Evolutionary conservation across 2,113 vertebrate genomes (phyloP).

Genomic region (Labeo rohita): DNA sequence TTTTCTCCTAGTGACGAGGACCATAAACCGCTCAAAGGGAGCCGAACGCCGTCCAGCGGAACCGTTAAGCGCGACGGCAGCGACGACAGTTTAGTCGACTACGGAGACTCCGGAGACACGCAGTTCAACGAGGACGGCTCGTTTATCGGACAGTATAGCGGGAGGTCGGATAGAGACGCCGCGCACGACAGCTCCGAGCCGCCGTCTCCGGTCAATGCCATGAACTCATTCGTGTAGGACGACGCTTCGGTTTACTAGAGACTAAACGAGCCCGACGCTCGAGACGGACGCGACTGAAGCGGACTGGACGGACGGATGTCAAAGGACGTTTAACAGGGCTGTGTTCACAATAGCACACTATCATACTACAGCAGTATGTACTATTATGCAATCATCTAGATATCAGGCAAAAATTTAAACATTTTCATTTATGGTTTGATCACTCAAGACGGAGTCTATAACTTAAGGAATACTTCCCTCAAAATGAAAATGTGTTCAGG

Average conservation of each 20-base stretch:
- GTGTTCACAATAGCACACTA: background rate
- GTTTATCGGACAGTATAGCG: conserved; percentile 98
- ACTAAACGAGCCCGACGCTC: background rate
- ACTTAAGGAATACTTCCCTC: background rate
- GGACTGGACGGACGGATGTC: too few species aligned
- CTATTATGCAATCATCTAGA: background rate
- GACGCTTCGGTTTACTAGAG: background rate
- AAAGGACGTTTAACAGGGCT: background rate
- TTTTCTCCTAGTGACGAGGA: conserved; percentile 93
- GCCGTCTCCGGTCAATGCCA: background rate
- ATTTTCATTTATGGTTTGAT: background rate
- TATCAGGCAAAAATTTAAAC: background rate
- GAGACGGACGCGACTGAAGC: too few species aligned
- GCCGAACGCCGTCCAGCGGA: conserved; percentile 92
- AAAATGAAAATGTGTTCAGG: background rate
- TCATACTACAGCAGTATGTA: background rate
- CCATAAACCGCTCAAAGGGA: conserved; percentile 96
- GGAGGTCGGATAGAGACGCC: conserved; percentile 78
- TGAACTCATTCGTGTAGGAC: conserved; percentile 12
- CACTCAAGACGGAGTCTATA: background rate
- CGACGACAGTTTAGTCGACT: conserved; percentile 99
- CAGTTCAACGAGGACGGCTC: conserved; percentile 99
- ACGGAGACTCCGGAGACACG: conserved; percentile 95
- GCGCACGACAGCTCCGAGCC: background rate
- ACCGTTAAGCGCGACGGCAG: conserved; percentile 97